Conservation (phyloP, 2,888 invertebrate genomes). For the Campaea margaritaria region DNA sequence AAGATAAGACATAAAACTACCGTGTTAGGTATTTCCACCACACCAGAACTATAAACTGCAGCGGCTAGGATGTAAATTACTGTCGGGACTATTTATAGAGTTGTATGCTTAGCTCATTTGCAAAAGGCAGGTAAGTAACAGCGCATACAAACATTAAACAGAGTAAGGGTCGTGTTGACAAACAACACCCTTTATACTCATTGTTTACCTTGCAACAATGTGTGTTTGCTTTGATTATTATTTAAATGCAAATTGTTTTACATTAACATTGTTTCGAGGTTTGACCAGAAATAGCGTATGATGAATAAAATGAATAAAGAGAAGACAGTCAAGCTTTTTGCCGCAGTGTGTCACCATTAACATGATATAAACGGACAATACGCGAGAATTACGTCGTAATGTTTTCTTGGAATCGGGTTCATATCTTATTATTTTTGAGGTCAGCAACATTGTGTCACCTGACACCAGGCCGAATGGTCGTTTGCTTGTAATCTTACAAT, state of each 20-base stretch:
- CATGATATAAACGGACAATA: conserved; percentile 16
- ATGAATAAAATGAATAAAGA: conserved; percentile 17
- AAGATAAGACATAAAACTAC: conserved; percentile 6
- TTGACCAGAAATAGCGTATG: conserved; percentile 14
- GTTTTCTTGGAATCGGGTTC: conserved; percentile 31
- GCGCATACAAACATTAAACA: conserved; percentile 36
- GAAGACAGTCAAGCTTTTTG: conserved; percentile 8
- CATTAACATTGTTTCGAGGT: conserved; percentile 56
- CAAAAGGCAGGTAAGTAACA: conserved; percentile 33
- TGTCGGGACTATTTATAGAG: conserved; percentile 21
- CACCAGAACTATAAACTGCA: conserved; percentile 22
- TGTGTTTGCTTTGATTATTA: conserved; percentile 64
- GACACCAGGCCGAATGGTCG: conserved; percentile 22
- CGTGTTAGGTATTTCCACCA: conserved; percentile 6
- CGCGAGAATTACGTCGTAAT: conserved; percentile 18
- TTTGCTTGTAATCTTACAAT: conserved; percentile 23
- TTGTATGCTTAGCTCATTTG: conserved; percentile 31
- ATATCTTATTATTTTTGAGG: conserved; percentile 31
- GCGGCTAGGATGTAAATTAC: conserved; percentile 25
- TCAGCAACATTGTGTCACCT: conserved; percentile 31
- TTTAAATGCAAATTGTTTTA: conserved; percentile 66
- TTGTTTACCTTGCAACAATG: conserved; percentile 72
- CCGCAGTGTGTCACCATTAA: conserved; percentile 17
- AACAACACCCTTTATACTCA: conserved; percentile 72
- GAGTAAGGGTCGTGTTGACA: conserved; percentile 71